Conservation (phyloP, 1,140 invertebrate genomes). For the Lamellibrachia luymesi region DNA sequence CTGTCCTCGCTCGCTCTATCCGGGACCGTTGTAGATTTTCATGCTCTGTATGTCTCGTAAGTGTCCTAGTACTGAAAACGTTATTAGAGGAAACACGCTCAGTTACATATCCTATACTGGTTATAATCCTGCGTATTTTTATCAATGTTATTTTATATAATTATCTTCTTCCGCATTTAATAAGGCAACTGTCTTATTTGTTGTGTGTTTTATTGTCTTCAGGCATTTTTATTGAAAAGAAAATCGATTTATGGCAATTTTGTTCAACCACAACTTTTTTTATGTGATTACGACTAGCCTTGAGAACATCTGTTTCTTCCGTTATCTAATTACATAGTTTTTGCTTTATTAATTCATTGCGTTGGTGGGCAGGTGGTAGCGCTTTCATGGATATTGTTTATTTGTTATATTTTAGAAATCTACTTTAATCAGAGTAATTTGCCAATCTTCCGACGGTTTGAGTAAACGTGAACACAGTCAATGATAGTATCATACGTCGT, state of each 20-base stretch:
- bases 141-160: background rate
- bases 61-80: background rate
- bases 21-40: background rate
- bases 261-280: background rate
- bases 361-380: background rate
- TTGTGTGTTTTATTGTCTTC: background rate
- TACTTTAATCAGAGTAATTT: background rate
- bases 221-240: background rate
- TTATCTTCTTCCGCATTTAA: too few species aligned
- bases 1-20: background rate
- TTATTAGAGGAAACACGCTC: background rate
- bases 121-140: background rate
- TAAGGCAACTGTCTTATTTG: background rate
- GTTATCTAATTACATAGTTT: background rate
- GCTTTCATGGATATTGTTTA: background rate
- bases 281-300: background rate
- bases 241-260: background rate
- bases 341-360: background rate
- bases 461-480: background rate
- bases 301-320: background rate
- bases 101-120: background rate
- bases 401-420: background rate
- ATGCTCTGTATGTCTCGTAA: background rate
- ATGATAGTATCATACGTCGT: background rate
- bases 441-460: background rate